Evolutionary conservation across 92 coral and sea anemone species (phyloP).

Genomic region (Porites evermanni): DNA sequence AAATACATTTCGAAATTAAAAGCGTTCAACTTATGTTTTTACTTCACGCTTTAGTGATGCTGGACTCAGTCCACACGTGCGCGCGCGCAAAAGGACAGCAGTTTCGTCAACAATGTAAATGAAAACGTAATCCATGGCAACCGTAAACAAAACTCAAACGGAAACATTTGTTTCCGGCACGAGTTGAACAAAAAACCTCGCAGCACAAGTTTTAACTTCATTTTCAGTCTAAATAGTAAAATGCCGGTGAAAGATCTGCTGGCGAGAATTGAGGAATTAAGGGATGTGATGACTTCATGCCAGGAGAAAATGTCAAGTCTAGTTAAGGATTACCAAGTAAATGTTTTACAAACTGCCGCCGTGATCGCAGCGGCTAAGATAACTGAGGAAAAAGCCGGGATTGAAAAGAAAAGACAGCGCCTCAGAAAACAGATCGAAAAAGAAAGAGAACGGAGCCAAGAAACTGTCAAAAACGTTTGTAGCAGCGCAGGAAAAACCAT

Average conservation of each 20-base stretch:
- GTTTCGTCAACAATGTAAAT: slow-evolving; percentile 27
- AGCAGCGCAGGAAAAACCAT: slow-evolving; percentile 48
- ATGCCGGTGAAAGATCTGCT: slow-evolving; percentile 36
- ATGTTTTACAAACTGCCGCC: slow-evolving; percentile 55
- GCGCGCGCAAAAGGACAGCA: slow-evolving; percentile 24
- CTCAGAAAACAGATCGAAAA: slow-evolving; percentile 59
- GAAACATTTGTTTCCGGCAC: background rate
- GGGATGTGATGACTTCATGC: slow-evolving; percentile 32
- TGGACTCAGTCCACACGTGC: background rate
- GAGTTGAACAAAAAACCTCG: background rate
- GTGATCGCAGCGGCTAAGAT: slow-evolving; percentile 62
- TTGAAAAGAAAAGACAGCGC: slow-evolving; percentile 50
- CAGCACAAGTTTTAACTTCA: background rate
- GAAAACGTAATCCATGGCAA: slow-evolving; percentile 33
- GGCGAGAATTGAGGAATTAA: slow-evolving; percentile 28
- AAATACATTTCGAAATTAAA: too few relatives aligned
- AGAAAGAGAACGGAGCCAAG: slow-evolving; percentile 42
- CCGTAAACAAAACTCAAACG: slow-evolving; percentile 1
- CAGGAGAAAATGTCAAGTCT: slow-evolving; percentile 22
- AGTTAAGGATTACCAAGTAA: slow-evolving; percentile 40
- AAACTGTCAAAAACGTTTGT: slow-evolving; percentile 58
- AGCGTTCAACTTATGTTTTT: too few relatives aligned
- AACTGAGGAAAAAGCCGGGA: slow-evolving; percentile 50
- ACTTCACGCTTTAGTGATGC: too few relatives aligned
- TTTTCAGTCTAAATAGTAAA: background rate